A percentile compares a stretch with the other conserved stretches of the same genome.
Evolutionary conservation across 2,113 vertebrate species (phyloP).

Genomic region (Saccopteryx bilineata): DNA sequence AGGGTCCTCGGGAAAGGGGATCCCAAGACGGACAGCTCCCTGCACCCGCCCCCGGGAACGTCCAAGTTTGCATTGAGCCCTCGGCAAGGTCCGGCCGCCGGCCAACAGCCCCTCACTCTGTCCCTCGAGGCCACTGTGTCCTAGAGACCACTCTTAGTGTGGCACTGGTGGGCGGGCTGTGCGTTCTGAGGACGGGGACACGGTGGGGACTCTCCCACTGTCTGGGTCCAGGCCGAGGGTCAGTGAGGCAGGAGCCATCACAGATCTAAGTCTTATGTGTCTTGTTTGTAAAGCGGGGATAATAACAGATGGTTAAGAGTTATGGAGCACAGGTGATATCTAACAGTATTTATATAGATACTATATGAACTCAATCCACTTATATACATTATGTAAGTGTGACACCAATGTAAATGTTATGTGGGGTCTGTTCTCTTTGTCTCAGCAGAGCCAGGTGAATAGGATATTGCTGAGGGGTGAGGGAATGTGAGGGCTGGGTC

Average conservation of each 20-base stretch:
- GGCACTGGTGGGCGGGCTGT: not conserved
- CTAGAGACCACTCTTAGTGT: not conserved
- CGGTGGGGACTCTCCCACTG: accelerated
- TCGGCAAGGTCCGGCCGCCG: accelerated
- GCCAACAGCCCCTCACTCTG: not conserved
- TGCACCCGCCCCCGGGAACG: not conserved
- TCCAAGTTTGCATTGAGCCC: not conserved
- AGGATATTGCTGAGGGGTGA: no score
- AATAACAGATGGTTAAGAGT: not conserved
- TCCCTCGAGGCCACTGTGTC: not conserved
- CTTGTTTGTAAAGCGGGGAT: not conserved
- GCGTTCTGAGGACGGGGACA: not conserved
- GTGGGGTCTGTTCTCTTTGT: no score
- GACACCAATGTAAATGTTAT: not conserved
- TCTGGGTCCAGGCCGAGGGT: not conserved
- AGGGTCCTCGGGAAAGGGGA: not conserved
- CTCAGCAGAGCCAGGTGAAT: not conserved
- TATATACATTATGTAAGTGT: not conserved
- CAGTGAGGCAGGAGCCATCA: not conserved
- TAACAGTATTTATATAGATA: not conserved
- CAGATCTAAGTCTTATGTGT: not conserved
- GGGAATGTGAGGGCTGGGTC: not conserved
- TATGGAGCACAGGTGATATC: not conserved
- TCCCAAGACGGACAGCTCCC: not conserved
- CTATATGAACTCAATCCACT: not conserved